Evolutionary conservation across 1,140 invertebrate genomes (phyloP).

Genomic region (Macrosteles quadrilineatus): DNA sequence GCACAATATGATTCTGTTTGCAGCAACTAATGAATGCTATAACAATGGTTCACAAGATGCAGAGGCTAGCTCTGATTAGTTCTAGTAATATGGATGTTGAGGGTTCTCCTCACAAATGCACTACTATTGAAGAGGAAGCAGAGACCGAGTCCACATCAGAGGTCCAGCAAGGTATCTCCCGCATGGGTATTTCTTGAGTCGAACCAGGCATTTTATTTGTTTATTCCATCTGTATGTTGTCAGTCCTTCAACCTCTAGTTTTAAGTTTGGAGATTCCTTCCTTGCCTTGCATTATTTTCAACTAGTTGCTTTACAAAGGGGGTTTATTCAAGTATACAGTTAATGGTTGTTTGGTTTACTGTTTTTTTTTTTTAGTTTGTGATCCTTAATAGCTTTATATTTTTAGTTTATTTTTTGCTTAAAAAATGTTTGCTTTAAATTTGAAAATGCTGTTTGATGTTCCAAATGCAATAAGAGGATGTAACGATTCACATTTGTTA

Average conservation of each 20-base stretch:
- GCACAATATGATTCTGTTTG: constrained; percentile 38
- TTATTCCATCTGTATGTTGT: not conserved
- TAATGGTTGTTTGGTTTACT: too few species aligned
- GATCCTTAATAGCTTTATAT: too few species aligned
- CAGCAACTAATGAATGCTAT: constrained; percentile 59
- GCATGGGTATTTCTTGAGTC: not conserved
- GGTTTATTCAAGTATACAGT: not conserved
- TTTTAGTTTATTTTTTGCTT: too few species aligned
- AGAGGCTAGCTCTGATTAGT: constrained; percentile 53
- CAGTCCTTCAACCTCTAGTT: not conserved
- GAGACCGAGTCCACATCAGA: constrained; percentile 58
- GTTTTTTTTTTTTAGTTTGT: too few species aligned
- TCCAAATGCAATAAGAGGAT: too few species aligned
- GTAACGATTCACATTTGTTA: too few species aligned
- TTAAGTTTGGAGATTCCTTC: not conserved
- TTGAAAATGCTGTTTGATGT: too few species aligned
- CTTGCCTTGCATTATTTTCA: not conserved
- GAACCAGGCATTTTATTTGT: not conserved
- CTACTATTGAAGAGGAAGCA: constrained; percentile 45
- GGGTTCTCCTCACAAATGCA: constrained; percentile 40
- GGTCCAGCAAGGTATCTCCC: constrained; percentile 38
- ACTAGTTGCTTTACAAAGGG: not conserved
- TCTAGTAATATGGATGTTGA: constrained; percentile 47
- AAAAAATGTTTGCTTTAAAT: too few species aligned
- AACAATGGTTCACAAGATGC: constrained; percentile 59